phyloP scores from a whole-genome alignment of 2,797 vertebrate species.

The Gallirallus australis region DNA sequence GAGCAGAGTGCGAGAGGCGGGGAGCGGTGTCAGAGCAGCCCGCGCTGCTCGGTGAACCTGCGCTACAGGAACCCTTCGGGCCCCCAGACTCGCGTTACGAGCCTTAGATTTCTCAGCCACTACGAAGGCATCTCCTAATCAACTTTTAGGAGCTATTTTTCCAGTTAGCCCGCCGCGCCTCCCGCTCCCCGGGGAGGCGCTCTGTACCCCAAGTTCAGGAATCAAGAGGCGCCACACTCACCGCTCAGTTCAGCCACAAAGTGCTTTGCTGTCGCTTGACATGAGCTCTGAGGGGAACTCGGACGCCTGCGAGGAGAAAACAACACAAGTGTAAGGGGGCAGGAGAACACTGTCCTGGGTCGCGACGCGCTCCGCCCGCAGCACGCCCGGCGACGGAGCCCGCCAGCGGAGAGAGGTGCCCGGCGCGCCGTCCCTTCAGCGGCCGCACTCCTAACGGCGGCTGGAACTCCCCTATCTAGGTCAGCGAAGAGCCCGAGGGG shows the following conservation, averaged over 20 bases:
- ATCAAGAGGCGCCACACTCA: constrained; percentile 62
- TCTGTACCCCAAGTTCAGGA: not conserved
- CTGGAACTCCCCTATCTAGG: rapidly evolving
- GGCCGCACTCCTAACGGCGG: not conserved
- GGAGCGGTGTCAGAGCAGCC: not conserved
- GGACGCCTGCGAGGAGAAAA: constrained; percentile 84
- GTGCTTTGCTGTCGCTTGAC: constrained; percentile 95
- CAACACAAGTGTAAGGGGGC: not conserved
- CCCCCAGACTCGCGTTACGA: not conserved
- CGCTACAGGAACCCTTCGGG: not conserved
- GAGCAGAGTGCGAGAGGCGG: constrained; percentile 14
- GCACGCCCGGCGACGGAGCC: not conserved
- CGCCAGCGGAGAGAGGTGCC: not conserved
- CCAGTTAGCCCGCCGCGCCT: not conserved
- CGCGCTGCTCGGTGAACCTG: not conserved
- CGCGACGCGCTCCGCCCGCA: not conserved
- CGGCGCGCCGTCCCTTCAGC: not conserved
- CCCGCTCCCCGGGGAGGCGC: not conserved
- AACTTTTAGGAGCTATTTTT: not conserved
- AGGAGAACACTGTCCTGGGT: not conserved
- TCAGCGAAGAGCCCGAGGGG: not conserved
- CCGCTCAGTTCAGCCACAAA: constrained; percentile 91
- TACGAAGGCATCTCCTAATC: not conserved
- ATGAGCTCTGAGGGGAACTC: constrained; percentile 95
- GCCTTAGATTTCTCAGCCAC: not conserved